These are phyloP conservation scores for Chesias legatella DNA, from an alignment of 2,888 invertebrate species.

Conservation along the genomic window DNA sequence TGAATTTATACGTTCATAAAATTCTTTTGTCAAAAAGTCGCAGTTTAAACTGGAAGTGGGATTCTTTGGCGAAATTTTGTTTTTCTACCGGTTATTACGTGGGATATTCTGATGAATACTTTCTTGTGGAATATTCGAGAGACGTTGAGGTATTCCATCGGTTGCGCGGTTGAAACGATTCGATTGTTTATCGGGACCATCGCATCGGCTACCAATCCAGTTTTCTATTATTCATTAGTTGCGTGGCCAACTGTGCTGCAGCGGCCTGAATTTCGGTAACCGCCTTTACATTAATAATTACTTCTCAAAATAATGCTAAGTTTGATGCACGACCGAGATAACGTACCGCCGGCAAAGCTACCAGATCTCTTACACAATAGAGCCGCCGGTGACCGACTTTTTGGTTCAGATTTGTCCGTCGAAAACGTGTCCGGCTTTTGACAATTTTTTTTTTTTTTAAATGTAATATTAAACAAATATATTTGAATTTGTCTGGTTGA, in stretches of 20 bases:
- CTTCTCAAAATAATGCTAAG: slow-evolving; percentile 78
- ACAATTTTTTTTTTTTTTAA: too few species aligned
- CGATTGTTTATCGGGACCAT: slow-evolving; percentile 69
- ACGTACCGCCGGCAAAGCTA: slow-evolving; percentile 47
- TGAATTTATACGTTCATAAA: slow-evolving; percentile 77
- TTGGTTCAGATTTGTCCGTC: too few species aligned
- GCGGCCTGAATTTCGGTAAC: slow-evolving; percentile 76
- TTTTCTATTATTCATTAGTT: slow-evolving; percentile 72
- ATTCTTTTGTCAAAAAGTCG: slow-evolving; percentile 77
- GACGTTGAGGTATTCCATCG: slow-evolving; percentile 38
- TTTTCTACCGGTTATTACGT: slow-evolving; percentile 69
- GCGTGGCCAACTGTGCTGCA: slow-evolving; percentile 50
- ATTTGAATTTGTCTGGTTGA: too few species aligned
- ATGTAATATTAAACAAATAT: too few species aligned
- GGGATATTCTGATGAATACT: slow-evolving; percentile 13
- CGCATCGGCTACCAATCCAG: slow-evolving; percentile 71
- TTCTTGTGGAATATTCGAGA: slow-evolving; percentile 2
- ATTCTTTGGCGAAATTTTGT: slow-evolving; percentile 71
- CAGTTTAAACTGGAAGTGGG: slow-evolving; percentile 54
- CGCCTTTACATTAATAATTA: slow-evolving; percentile 76
- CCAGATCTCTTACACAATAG: slow-evolving; percentile 27
- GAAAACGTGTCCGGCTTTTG: too few species aligned
- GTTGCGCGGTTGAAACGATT: slow-evolving; percentile 62
- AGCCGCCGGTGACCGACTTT: slow-evolving; percentile 1
- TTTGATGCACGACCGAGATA: slow-evolving; percentile 75